Conservation (phyloP, 1,140 invertebrate species). For the Drosophila gunungcola region DNA sequence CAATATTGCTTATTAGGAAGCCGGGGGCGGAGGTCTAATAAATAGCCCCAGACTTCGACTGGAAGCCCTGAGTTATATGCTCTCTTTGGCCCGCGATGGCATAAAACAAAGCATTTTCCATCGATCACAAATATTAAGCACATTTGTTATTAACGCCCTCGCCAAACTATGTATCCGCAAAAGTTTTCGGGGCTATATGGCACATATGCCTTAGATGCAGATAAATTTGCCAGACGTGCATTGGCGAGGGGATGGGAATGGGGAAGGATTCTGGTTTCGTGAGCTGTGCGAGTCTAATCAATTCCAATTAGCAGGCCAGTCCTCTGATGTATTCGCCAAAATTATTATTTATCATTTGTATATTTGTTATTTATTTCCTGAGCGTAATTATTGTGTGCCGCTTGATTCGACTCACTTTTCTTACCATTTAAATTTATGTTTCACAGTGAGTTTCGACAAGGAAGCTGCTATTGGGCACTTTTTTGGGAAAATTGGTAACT, state of each 20-base stretch:
- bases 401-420: constrained; percentile 8
- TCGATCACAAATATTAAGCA: constrained; percentile 83
- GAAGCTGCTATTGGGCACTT: no score
- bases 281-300: constrained; percentile 73
- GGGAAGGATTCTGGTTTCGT: constrained; percentile 21
- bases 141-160: constrained; percentile 71
- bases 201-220: constrained; percentile 81
- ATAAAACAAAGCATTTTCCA: constrained; percentile 79
- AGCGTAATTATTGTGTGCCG: constrained; percentile 23
- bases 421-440: neutral
- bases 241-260: constrained; percentile 25
- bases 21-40: constrained; percentile 40
- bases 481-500: no score
- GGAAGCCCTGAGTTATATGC: constrained; percentile 3
- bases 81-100: constrained; percentile 26
- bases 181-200: constrained; percentile 28
- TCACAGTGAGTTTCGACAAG: no score
- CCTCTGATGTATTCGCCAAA: constrained; percentile 81
- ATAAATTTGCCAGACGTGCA: constrained; percentile 82
- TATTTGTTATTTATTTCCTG: constrained; percentile 74
- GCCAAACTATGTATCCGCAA: constrained; percentile 45
- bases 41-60: constrained; percentile 56
- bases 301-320: constrained; percentile 82
- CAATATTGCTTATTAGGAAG: constrained; percentile 63
- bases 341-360: constrained; percentile 84